phyloP scores from a whole-genome alignment of 2,113 vertebrate genomes.

The Microcebus murinus region DNA sequence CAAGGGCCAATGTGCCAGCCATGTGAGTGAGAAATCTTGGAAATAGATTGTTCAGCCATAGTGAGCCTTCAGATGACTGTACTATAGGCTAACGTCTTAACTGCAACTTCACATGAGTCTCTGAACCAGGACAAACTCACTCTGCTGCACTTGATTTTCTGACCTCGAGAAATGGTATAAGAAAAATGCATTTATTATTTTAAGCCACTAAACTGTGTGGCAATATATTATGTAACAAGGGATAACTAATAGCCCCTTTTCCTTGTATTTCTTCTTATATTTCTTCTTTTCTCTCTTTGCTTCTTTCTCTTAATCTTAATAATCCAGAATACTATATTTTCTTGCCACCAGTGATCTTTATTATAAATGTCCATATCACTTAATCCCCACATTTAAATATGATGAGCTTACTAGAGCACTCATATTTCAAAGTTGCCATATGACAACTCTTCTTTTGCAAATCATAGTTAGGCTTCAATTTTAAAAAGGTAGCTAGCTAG shows the following conservation, averaged over 20 bases:
- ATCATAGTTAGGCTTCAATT: not conserved
- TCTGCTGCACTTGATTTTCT: not conserved
- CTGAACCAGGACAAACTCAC: rapidly evolving
- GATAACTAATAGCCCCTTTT: not conserved
- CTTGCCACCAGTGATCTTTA: not conserved
- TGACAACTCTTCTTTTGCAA: not conserved
- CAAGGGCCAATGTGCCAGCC: not conserved
- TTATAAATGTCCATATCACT: not conserved
- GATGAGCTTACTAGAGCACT: not conserved
- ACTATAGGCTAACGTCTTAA: not conserved
- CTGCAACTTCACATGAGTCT: not conserved
- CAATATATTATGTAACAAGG: not conserved
- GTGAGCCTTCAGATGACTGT: not conserved
- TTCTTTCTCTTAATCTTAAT: not conserved
- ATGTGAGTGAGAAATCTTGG: not conserved
- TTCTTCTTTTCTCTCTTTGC: not conserved
- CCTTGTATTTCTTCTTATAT: not conserved
- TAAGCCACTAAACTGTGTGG: not conserved
- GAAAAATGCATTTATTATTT: not conserved
- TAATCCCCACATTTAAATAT: not conserved
- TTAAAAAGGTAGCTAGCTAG: too few relatives aligned
- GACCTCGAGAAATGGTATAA: not conserved
- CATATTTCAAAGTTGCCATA: not conserved
- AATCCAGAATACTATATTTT: not conserved
- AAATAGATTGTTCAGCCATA: not conserved